Conservation (phyloP, 1,140 invertebrate genomes). For the Caenorhabditis brenneri region DNA sequence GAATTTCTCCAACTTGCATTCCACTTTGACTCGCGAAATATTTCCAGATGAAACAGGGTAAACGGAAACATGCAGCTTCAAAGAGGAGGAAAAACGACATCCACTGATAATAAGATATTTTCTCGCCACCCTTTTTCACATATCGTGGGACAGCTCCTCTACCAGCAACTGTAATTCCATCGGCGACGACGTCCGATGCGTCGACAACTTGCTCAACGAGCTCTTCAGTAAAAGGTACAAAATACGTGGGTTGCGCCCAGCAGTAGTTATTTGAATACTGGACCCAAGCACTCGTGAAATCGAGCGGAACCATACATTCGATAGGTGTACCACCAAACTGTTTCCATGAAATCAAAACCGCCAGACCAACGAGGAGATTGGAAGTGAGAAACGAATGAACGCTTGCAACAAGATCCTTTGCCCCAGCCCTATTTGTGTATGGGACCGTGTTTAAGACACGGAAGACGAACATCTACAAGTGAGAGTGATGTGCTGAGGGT, state of each 20-base stretch:
- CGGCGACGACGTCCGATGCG: not conserved
- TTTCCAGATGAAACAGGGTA: constrained; percentile 72
- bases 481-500: constrained; percentile 52
- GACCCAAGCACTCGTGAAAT: constrained; percentile 59
- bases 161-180: not conserved
- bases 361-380: constrained; percentile 64
- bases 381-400: constrained; percentile 68
- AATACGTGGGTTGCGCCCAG: constrained; percentile 67
- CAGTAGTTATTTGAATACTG: constrained; percentile 69
- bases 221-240: constrained; percentile 60
- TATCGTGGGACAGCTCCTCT: not conserved
- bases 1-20: constrained; percentile 67
- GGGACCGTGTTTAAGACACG: constrained; percentile 65
- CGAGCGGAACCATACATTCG: constrained; percentile 64
- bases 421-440: constrained; percentile 62
- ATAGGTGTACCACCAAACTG: constrained; percentile 69
- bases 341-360: constrained; percentile 67
- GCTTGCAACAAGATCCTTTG: constrained; percentile 65
- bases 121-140: constrained; percentile 42
- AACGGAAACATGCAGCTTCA: constrained; percentile 71
- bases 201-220: constrained; percentile 45
- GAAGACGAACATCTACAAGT: constrained; percentile 64
- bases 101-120: constrained; percentile 73
- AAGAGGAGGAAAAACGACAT: constrained; percentile 72
- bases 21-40: constrained; percentile 68